Conservation (phyloP, 2,113 vertebrate genomes). For the Corythaeola cristata region DNA sequence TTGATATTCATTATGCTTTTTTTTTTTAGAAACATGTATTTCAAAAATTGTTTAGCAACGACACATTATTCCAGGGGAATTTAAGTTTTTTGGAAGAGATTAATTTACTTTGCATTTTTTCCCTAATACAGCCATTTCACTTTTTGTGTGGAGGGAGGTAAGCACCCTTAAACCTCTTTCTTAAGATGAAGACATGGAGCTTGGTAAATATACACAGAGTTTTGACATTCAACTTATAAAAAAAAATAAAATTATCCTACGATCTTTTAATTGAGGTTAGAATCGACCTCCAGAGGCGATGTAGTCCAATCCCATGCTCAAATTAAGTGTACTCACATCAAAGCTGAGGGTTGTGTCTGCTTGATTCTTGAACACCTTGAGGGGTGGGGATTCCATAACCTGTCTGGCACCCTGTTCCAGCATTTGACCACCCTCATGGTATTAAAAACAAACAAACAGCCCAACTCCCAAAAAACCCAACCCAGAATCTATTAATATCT, state of each 20-base stretch:
- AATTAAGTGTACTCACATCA: not conserved
- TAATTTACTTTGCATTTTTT: not conserved
- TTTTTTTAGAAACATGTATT: accelerated
- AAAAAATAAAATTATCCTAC: no score
- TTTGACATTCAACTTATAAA: not conserved
- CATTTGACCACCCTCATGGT: not conserved
- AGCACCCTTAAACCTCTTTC: not conserved
- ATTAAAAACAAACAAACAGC: not conserved
- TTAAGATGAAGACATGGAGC: not conserved
- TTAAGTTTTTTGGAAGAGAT: not conserved
- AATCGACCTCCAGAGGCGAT: not conserved
- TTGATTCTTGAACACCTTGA: not conserved
- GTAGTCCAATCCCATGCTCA: not conserved
- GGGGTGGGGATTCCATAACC: not conserved
- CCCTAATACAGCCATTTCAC: not conserved
- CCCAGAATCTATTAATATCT: not conserved
- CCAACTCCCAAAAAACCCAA: accelerated
- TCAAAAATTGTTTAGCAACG: not conserved
- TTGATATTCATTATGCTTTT: accelerated
- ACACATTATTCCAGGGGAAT: not conserved
- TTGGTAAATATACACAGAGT: not conserved
- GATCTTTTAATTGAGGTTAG: not conserved
- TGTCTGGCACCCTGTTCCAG: not conserved
- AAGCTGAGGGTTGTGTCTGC: accelerated
- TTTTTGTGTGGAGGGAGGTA: not conserved